A percentile compares a stretch with the other conserved stretches of the same genome.
Evolutionary conservation across 2,888 invertebrate genomes (phyloP).

Genomic region (Kuschelorhynchus macadamiae): DNA sequence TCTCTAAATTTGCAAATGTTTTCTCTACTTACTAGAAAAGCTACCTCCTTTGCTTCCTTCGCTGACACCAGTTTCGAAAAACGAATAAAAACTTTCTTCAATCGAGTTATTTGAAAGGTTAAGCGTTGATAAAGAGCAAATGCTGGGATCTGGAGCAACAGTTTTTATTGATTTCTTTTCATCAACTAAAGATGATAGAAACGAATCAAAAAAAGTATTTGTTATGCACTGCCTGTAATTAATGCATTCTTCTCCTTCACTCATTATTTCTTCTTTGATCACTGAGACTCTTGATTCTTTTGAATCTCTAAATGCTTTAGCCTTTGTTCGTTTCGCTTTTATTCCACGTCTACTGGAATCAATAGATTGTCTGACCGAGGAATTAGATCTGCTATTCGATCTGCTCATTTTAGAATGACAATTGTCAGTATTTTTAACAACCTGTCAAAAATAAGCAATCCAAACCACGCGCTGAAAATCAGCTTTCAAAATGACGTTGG

Average conservation of each 20-base stretch:
- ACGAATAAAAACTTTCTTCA: neutral
- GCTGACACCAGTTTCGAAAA: neutral
- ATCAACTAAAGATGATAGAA: slow-evolving; percentile 39
- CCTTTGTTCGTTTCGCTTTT: neutral
- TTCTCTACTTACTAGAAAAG: neutral
- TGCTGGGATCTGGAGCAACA: neutral
- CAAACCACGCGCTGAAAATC: too few species aligned
- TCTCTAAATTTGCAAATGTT: too few species aligned
- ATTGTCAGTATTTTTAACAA: too few species aligned
- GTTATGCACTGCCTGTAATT: slow-evolving; percentile 57
- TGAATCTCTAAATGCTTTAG: neutral
- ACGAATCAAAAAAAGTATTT: slow-evolving; percentile 55
- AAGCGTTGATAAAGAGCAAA: too few species aligned
- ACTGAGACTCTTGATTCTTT: neutral
- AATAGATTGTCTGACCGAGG: neutral
- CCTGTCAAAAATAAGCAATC: too few species aligned
- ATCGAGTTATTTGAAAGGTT: neutral
- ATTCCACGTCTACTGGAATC: neutral
- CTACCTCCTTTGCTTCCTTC: neutral
- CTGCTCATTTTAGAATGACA: neutral
- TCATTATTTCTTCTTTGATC: neutral
- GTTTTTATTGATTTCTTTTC: slow-evolving; percentile 1
- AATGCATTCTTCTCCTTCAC: slow-evolving; percentile 8
- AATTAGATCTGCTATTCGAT: neutral
- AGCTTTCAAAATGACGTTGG: too few species aligned